A percentile compares a stretch with the other conserved stretches of the same genome.
phyloP scores from a whole-genome alignment of 2,888 invertebrate genomes.

The Ariolimax columbianus region DNA sequence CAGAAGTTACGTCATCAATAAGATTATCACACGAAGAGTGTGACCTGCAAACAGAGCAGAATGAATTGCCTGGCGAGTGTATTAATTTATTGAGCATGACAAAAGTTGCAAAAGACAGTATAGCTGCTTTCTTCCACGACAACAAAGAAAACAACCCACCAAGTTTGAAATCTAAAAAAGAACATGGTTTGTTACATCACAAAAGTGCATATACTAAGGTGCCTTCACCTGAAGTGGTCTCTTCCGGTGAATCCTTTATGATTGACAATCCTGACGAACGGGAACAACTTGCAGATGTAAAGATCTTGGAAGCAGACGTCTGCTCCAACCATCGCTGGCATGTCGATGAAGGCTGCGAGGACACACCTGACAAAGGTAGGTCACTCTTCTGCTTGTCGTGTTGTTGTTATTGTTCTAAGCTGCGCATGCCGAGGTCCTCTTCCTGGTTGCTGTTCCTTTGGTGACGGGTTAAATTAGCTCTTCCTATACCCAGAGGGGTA shows the following conservation, averaged over 20 bases:
- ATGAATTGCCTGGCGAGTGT: not conserved
- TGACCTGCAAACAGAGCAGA: not conserved
- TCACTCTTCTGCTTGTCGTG: no score
- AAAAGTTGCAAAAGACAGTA: not conserved
- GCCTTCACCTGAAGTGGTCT: not conserved
- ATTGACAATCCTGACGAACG: not conserved
- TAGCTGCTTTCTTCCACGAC: not conserved
- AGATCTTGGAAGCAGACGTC: not conserved
- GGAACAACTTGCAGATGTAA: not conserved
- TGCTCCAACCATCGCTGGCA: not conserved
- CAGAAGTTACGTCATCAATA: not conserved
- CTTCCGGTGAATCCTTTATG: not conserved
- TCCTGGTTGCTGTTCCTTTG: no score
- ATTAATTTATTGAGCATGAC: not conserved
- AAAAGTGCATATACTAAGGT: not conserved
- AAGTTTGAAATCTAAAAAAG: not conserved
- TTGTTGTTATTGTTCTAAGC: no score
- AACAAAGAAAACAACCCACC: conserved; percentile 11
- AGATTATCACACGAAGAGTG: not conserved
- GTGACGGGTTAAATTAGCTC: no score
- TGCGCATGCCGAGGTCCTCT: no score
- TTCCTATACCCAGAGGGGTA: no score
- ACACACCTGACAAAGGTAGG: no score
- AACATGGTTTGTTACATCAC: no score
- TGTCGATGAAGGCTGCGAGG: not conserved